Conservation (phyloP, 2,888 invertebrate species). For the Cylloceria caligata region DNA sequence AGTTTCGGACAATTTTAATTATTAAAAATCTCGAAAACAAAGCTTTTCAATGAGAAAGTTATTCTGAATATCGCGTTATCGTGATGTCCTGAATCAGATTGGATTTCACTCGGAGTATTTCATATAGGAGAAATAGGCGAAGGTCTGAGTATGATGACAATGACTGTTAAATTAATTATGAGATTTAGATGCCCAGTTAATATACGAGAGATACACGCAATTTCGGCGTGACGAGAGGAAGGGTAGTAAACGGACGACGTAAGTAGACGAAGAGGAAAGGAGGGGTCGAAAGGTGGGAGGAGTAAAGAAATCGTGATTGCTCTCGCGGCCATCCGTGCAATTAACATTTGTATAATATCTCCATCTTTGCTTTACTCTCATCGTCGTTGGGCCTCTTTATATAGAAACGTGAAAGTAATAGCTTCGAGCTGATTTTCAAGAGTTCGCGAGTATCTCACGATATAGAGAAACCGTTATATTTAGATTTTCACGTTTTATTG, state of each 20-base stretch:
- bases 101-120: no score
- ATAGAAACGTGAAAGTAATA: conserved; percentile 63
- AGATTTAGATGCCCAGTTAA: conserved; percentile 82
- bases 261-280: conserved; percentile 23
- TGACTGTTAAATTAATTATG: conserved; percentile 78
- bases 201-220: conserved; percentile 70
- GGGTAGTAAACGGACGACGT: conserved; percentile 63
- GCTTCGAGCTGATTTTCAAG: conserved; percentile 62
- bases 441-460: conserved; percentile 69
- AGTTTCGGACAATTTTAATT: no score
- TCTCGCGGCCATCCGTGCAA: conserved; percentile 79
- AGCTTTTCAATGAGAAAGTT: no score
- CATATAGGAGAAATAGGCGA: no score
- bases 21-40: no score
- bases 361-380: conserved; percentile 71
- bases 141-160: conserved; percentile 60
- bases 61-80: no score
- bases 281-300: conserved; percentile 16
- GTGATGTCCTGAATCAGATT: no score
- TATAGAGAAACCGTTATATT: conserved; percentile 59
- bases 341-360: conserved; percentile 82
- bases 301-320: conserved; percentile 74
- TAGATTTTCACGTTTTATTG: conserved; percentile 63
- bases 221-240: conserved; percentile 44
- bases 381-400: conserved; percentile 41